These are phyloP conservation scores for Taenioides sp. DNA, from an alignment of 2,797 vertebrate genomes.

Conservation along the genomic window DNA sequence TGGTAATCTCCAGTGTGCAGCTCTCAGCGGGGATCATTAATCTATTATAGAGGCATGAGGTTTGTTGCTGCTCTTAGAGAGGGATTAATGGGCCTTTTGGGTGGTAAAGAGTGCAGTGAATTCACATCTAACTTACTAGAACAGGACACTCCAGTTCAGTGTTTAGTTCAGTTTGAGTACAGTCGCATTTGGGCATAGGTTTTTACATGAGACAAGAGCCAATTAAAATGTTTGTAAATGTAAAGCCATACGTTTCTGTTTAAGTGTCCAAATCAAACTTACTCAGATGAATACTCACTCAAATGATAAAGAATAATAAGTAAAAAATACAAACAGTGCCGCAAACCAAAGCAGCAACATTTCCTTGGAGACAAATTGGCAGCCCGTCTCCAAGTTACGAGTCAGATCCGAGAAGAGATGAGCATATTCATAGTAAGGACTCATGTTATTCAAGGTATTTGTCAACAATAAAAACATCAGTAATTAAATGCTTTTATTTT, in stretches of 20 bases:
- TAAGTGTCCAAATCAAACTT: background rate
- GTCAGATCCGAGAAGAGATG: too few relatives aligned
- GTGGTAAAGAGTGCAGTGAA: slow-evolving; percentile 14
- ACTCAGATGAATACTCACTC: too few relatives aligned
- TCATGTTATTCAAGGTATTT: too few relatives aligned
- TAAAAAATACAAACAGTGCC: too few relatives aligned
- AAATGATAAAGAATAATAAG: too few relatives aligned
- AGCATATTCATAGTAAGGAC: too few relatives aligned
- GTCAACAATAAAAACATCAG: too few relatives aligned
- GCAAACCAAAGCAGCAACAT: too few relatives aligned
- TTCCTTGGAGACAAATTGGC: too few relatives aligned
- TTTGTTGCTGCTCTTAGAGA: slow-evolving; percentile 42
- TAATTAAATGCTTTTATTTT: too few relatives aligned
- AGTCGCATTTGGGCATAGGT: background rate
- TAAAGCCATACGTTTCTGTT: background rate
- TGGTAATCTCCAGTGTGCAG: slow-evolving; percentile 26
- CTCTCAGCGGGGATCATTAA: slow-evolving; percentile 52
- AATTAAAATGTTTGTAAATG: background rate
- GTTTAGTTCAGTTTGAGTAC: background rate
- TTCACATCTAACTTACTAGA: slow-evolving; percentile 11
- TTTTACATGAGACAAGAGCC: background rate
- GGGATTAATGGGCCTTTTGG: slow-evolving; percentile 56
- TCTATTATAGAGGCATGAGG: slow-evolving; percentile 55
- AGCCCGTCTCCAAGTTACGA: too few relatives aligned
- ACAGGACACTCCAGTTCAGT: slow-evolving; percentile 18